A percentile compares a stretch with the other conserved stretches of the same genome.
Conservation (phyloP, 2,797 vertebrate genomes). For the Spizella passerina region DNA sequence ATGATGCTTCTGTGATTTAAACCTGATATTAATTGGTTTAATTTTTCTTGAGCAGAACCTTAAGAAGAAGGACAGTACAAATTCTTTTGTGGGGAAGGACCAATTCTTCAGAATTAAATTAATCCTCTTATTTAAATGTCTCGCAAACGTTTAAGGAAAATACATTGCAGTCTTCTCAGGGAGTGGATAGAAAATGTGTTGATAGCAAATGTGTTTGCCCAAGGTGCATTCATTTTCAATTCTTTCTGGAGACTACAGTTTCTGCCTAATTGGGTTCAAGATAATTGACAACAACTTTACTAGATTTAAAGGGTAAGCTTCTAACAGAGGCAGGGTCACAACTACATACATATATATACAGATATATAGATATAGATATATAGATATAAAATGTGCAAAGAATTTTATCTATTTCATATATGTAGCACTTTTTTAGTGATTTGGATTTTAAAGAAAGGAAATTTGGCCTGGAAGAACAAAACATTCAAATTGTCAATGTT, state of each 20-base stretch:
- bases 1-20: background rate
- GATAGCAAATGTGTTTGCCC: background rate
- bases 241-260: background rate
- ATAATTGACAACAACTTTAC: background rate
- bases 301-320: background rate
- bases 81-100: background rate
- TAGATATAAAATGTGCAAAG: rapidly evolving
- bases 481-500: background rate
- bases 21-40: background rate
- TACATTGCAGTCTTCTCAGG: background rate
- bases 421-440: background rate
- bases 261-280: background rate
- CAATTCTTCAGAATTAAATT: background rate
- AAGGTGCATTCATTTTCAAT: background rate
- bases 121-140: background rate
- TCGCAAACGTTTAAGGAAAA: background rate
- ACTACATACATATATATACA: background rate
- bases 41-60: background rate
- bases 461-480: background rate
- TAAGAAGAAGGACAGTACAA: background rate
- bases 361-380: too few species aligned
- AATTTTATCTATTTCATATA: background rate
- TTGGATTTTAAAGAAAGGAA: background rate
- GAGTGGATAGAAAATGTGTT: background rate
- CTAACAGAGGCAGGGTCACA: background rate